Base-by-base conservation (phyloP, 2,113 vertebrate species). In the Ia io region DNA sequence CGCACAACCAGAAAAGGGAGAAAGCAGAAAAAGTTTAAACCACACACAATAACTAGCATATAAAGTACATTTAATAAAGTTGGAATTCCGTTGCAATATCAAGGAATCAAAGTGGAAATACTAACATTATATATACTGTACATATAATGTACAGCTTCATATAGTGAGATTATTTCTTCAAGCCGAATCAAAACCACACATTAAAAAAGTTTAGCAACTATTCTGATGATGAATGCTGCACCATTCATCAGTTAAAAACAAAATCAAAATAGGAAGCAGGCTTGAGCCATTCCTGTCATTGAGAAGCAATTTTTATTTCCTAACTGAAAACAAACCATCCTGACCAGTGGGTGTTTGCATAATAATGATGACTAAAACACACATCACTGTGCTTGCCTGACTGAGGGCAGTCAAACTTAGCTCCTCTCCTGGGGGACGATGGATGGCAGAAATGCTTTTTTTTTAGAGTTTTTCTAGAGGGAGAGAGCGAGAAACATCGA, bases 31-130 rank as follows among this genome's bases (percentile, higher is more conserved):
- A 98, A 97, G 96, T 98, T 97, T 98, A 98, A 97, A 97, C 97
- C 98, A 93, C 98, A 98, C 98, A 98, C 98, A 98, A 95, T 98
- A 98, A 98, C 98, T 98, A 98, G 98, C 98, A 98, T 98, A 98
- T 98, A 98, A 99, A 99, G 98, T 98, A 98, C 98, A 99, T 98
- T 98, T 98, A 98, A 98, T 98, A 98, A 98, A 98, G 98, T 98
- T 98, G 98, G 98, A 98, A 98, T 98, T 98, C 97, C 98, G 98
- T 98, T 98, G 98, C 98, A 98, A 98, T 99, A 98, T 98, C 98
- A 98, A 98, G 98, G 97, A 98, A 98, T 97, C 98, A 98, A 97
- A 98, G 98, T 98, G 98, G 98, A 98, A 98, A 98, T 98, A 98
- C 98, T 98, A 98, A 99, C 98, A 96, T 98, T 98, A 98, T 98